A percentile compares a stretch with the other conserved stretches of the same genome.
Evolutionary conservation across 2,113 vertebrate genomes (phyloP).

Genomic region (Lophotis ruficrista): DNA sequence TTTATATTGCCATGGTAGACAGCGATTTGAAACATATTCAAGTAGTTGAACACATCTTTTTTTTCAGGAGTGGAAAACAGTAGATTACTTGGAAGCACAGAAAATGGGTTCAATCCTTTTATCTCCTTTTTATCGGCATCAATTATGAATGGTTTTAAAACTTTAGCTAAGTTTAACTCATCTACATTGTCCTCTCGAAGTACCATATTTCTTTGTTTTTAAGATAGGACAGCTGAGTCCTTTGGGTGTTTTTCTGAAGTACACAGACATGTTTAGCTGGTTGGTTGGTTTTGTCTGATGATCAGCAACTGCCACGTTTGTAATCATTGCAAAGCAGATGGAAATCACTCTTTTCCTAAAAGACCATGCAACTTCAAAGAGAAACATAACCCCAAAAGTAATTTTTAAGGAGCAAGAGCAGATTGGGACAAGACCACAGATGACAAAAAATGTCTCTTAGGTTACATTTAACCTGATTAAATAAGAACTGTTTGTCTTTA

Average conservation of each 20-base stretch:
- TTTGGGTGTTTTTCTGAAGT: not conserved
- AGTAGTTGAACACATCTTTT: not conserved
- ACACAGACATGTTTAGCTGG: not conserved
- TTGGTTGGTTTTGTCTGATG: not conserved
- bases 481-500: slow-evolving; percentile 56
- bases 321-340: slow-evolving; percentile 49
- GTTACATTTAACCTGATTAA: slow-evolving; percentile 66
- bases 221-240: not conserved
- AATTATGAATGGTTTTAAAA: not conserved
- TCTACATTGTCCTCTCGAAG: not conserved
- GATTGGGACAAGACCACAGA: slow-evolving; percentile 24
- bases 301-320: not conserved
- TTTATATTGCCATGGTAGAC: not conserved
- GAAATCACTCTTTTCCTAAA: slow-evolving; percentile 58
- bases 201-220: not conserved
- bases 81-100: not conserved
- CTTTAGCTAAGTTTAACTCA: not conserved
- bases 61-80: not conserved
- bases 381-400: slow-evolving; percentile 34
- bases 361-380: slow-evolving; percentile 36
- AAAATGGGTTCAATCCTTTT: not conserved
- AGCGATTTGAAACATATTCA: not conserved
- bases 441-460: slow-evolving; percentile 53
- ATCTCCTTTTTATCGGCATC: not conserved
- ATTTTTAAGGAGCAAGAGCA: slow-evolving; percentile 56